A percentile compares a stretch with the other conserved stretches of the same genome.
phyloP scores from a whole-genome alignment of 2,113 vertebrate species.

The Hemibates koningsi region DNA sequence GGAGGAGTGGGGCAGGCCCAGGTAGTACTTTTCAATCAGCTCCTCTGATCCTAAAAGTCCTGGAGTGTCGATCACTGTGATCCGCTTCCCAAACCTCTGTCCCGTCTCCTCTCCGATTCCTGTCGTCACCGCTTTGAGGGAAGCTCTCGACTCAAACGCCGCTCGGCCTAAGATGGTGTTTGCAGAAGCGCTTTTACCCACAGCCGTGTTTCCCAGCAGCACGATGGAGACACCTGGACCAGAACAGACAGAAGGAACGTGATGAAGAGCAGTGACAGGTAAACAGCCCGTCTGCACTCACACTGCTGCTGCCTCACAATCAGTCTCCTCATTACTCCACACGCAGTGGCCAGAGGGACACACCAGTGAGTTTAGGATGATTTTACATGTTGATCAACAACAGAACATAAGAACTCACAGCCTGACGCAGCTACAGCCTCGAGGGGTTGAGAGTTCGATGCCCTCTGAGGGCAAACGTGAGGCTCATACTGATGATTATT shows the following conservation, averaged over 20 bases:
- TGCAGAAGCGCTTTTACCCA: background rate
- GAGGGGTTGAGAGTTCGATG: background rate
- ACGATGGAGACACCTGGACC: background rate
- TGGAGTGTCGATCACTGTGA: background rate
- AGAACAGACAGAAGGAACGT: background rate
- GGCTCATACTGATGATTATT: background rate
- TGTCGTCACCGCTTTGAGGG: background rate
- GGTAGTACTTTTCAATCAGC: background rate
- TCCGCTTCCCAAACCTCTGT: background rate
- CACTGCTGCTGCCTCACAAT: background rate
- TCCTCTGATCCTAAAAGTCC: background rate
- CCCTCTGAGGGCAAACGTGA: background rate
- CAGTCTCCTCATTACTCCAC: too few relatives aligned
- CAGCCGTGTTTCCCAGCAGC: background rate
- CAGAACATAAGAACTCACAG: too few relatives aligned
- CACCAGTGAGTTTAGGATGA: too few relatives aligned
- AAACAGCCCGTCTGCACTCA: background rate
- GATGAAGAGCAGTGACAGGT: background rate
- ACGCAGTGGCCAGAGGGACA: too few relatives aligned
- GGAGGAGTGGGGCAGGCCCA: background rate
- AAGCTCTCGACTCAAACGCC: background rate
- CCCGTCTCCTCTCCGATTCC: background rate
- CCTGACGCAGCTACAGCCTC: background rate
- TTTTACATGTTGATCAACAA: too few relatives aligned
- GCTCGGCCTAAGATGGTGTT: background rate